Evolutionary conservation across 2,888 invertebrate genomes (phyloP).

Genomic region (Crocallis elinguaria): DNA sequence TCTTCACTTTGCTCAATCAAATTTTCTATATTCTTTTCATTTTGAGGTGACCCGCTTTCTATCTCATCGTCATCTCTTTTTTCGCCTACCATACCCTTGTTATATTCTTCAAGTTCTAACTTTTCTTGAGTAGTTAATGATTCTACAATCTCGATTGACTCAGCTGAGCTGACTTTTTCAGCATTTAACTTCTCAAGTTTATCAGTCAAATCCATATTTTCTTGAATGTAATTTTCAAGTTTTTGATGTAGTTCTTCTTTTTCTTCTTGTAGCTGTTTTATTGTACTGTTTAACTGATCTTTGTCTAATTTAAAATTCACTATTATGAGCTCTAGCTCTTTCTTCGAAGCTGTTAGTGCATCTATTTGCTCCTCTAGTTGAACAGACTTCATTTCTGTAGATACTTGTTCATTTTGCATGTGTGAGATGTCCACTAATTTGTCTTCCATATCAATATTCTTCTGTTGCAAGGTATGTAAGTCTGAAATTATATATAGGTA

Average conservation of each 20-base stretch:
- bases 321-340: conserved; percentile 76
- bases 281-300: conserved; percentile 79
- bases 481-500: conserved; percentile 56
- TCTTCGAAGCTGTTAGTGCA: conserved; percentile 78
- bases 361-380: conserved; percentile 92
- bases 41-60: conserved; percentile 55
- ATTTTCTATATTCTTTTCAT: conserved; percentile 83
- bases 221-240: conserved; percentile 87
- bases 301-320: conserved; percentile 80
- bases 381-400: conserved; percentile 90
- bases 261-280: conserved; percentile 85
- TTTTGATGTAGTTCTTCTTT: conserved; percentile 86
- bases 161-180: conserved; percentile 90
- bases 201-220: conserved; percentile 90
- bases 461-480: conserved; percentile 84
- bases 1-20: conserved; percentile 87
- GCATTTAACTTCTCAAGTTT: conserved; percentile 89
- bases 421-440: conserved; percentile 86
- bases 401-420: conserved; percentile 88
- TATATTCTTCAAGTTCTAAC: conserved; percentile 88
- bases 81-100: conserved; percentile 76
- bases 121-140: conserved; percentile 89
- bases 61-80: conserved; percentile 49
- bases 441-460: conserved; percentile 86
- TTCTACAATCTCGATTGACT: conserved; percentile 91